Evolutionary conservation across 2,888 invertebrate genomes (phyloP), one percentile per base, ranked within the genome.

Genomic region (Conistra vaccinii): DNA sequence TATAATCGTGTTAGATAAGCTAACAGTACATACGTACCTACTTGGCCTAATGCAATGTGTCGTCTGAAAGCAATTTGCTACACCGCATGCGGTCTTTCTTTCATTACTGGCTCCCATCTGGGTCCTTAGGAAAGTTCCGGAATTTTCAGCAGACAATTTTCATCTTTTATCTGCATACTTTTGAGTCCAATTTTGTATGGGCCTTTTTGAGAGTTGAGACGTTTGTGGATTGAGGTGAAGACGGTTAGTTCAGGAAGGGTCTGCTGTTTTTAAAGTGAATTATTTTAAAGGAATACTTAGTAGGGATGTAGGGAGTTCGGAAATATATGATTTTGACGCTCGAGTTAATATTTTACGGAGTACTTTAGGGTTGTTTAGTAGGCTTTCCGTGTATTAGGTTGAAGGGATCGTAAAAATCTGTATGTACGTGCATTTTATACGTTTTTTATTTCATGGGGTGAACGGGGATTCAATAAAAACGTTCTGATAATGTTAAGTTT

Each of bases 51-150:
- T 95, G 95, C 93, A 91, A 93, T 92, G 90, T 94, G 94, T 95
- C 96, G 95, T 96, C 94, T 93, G 92, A 95, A 95, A 95, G 94
- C 95, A 94, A 96, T 96, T 96, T 96, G 94, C 93, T 89, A 90
- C 95, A 84, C 94, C 89, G 92, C 93, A 90, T 94, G 95, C 90
- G 94, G 95, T 94, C 94, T 91, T 93, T 92, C 92, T 93, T 94
- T 94, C 93, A 94, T 94, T 94, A 95, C 92, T 88, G 80, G 78
- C 84, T 83, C 89, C 88, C 86, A 87, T 87, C 83, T 86, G 83
- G 82, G 76, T 85, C 85, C 73, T 81, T 74, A 82, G 70, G 69
- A 75, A 73, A 80, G 60, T 80, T 76, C 62, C 69, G 12, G 62
- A 58, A 39, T 57, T 39, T 12, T 3, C 17, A 9, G 7, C 63